Conservation (phyloP, 2,113 vertebrate genomes). For the Polyodon spathula region DNA sequence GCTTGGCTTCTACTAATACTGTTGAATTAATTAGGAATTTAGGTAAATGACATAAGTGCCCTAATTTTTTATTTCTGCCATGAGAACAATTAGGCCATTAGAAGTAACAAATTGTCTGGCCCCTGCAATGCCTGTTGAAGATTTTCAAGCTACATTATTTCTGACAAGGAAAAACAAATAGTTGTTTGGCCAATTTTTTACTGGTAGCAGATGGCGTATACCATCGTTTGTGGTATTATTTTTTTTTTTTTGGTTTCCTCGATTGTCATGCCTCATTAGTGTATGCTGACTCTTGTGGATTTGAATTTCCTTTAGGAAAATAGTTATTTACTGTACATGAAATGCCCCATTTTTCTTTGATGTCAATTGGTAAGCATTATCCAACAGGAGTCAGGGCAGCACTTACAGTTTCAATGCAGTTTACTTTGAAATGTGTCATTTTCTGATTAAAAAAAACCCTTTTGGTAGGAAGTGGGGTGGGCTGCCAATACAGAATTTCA, state of each 20-base stretch:
- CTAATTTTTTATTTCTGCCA: conserved; percentile 83
- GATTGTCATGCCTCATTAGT: conserved; percentile 68
- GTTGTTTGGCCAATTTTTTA: conserved; percentile 60
- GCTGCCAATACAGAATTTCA: conserved; percentile 31
- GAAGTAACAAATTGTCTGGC: conserved; percentile 69
- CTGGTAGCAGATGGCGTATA: conserved; percentile 48
- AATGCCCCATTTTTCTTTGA: neutral
- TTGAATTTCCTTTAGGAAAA: conserved; percentile 70
- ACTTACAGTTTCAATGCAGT: no score
- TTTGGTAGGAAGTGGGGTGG: no score
- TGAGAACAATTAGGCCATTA: conserved; percentile 79
- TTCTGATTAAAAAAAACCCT: no score
- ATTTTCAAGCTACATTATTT: conserved; percentile 78
- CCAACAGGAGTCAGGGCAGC: no score
- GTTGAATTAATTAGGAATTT: conserved; percentile 76
- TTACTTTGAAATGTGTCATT: no score
- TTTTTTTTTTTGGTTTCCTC: conserved; percentile 11
- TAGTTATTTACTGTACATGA: conserved; percentile 73
- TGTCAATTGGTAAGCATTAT: no score
- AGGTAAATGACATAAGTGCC: conserved; percentile 73
- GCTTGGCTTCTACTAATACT: conserved; percentile 54
- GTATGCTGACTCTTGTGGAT: conserved; percentile 59
- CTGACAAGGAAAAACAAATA: conserved; percentile 66
- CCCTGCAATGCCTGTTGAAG: conserved; percentile 61
- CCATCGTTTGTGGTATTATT: conserved; percentile 32